These are phyloP conservation scores for Calephelis perditalis DNA, from an alignment of 2,888 invertebrate species.

Conservation along the genomic window DNA sequence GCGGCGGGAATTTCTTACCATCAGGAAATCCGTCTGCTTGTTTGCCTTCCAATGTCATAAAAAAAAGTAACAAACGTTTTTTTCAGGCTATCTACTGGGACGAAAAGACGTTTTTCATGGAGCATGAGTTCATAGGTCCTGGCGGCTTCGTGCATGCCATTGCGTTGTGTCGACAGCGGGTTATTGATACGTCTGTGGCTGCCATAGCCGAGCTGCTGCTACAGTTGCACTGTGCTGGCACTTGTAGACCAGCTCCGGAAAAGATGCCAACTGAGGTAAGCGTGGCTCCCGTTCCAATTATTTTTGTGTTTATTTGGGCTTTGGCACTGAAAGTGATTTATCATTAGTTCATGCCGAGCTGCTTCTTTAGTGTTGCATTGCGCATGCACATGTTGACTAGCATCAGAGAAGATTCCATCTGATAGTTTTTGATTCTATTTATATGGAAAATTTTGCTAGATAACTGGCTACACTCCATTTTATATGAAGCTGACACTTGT, in stretches of 20 bases:
- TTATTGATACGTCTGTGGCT: slow-evolving; percentile 77
- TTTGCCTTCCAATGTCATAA: too few relatives aligned
- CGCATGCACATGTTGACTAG: too few relatives aligned
- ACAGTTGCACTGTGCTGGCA: slow-evolving; percentile 73
- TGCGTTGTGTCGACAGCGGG: slow-evolving; percentile 75
- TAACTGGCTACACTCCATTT: too few relatives aligned
- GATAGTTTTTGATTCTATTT: too few relatives aligned
- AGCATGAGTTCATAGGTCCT: slow-evolving; percentile 86
- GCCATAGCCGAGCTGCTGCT: slow-evolving; percentile 66
- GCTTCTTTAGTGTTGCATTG: too few relatives aligned
- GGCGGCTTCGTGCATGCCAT: slow-evolving; percentile 85
- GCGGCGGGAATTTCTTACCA: too few relatives aligned
- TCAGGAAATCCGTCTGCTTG: too few relatives aligned
- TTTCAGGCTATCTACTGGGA: slow-evolving; percentile 82
- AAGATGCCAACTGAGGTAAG: slow-evolving; percentile 68
- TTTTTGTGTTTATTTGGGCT: background rate
- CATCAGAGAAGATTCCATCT: too few relatives aligned
- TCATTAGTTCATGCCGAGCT: background rate
- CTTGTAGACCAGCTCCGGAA: slow-evolving; percentile 49
- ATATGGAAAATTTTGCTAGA: too few relatives aligned
- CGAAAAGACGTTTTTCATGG: slow-evolving; percentile 87
- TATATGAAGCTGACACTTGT: too few relatives aligned
- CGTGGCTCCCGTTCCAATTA: background rate
- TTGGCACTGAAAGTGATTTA: background rate
- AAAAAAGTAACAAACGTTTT: background rate